Base-by-base conservation (phyloP, 1,140 invertebrate genomes). In the Drosophila takahashii region DNA sequence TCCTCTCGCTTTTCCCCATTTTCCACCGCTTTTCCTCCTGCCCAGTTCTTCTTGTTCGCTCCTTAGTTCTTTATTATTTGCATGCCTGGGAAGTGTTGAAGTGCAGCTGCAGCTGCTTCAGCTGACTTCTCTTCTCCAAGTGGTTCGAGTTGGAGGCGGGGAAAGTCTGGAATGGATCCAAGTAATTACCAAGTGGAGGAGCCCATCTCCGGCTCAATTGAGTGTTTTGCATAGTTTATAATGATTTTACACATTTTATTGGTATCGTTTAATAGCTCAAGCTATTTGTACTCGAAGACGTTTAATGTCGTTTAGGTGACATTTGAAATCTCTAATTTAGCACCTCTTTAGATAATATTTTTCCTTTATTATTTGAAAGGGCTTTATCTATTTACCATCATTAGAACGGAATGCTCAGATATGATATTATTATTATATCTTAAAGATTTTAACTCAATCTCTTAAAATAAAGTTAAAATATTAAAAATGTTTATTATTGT, bases 41-140 rank as follows among this genome's bases (percentile, higher is more conserved):
- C 18, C 39, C 11, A 26, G 18, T 16, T 11, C 58, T n/a, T 16
- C 18, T 22, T 13, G 34, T 16, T 53, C 27, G 29, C 22, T 53
- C 44, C 42, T 56, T 34, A 39, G 69, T 36, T 62, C 70, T 62
- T 62, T 74, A 61, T 74, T 74, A 74, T 74, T 74, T 74, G 70
- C 70, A 74, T 74, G 71, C 70, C 71, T 22, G 53, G 22, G 39
- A 72, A 72, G 69, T 72, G 69, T 72, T 72, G 69, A 72, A 72
- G 69, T 72, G 69, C 69, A 51, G 69, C 53, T 72, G 69, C 69
- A 72, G 69, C 66, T 71, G 66, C 53, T 39, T 58, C 42, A 41
- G 34, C 36, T 50, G 65, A 42, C 53, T 45, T 58, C 53, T 50
- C 53, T 45, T 58, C 53, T 50, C 44, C 44, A 57, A 71, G 65